phyloP scores from a whole-genome alignment of 2,797 vertebrate genomes.

The Melanotaenia trifasciata region DNA sequence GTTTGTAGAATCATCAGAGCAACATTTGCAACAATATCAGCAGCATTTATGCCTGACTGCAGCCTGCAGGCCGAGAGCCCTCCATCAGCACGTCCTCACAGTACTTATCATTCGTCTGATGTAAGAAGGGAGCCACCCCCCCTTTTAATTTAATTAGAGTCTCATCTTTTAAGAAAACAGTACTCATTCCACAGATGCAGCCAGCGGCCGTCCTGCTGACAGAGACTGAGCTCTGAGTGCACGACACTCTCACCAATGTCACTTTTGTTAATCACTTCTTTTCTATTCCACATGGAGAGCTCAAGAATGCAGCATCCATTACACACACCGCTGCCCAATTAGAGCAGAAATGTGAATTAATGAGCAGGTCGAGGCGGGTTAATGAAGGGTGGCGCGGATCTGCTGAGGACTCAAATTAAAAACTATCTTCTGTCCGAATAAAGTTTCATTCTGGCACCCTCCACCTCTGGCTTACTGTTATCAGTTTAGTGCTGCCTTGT shows the following conservation, averaged over 20 bases:
- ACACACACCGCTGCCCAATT: slow-evolving; percentile 56
- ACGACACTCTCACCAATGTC: slow-evolving; percentile 10
- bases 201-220: slow-evolving; percentile 7
- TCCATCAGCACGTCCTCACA: background rate
- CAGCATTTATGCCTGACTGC: background rate
- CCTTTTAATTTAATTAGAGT: slow-evolving; percentile 29
- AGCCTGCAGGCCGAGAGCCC: background rate
- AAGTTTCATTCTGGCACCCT: slow-evolving; percentile 26
- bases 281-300: slow-evolving; percentile 13
- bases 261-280: slow-evolving; percentile 40
- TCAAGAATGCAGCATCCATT: slow-evolving; percentile 17
- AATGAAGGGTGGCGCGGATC: slow-evolving; percentile 65
- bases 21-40: accelerated
- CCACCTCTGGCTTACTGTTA: slow-evolving; percentile 1
- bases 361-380: slow-evolving; percentile 62
- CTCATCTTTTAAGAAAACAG: slow-evolving; percentile 22
- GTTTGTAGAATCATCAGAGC: background rate
- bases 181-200: slow-evolving; percentile 3
- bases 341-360: slow-evolving; percentile 66
- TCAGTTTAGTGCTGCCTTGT: slow-evolving; percentile 3
- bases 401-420: slow-evolving; percentile 67
- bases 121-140: background rate
- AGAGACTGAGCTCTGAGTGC: slow-evolving; percentile 3
- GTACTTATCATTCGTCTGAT: background rate
- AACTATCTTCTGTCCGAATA: slow-evolving; percentile 30